Percentiles rank a stretch among this genome's conserved stretches.
phyloP scores from a whole-genome alignment of 2,113 vertebrate species.

The Phrynocephalus versicolor region DNA sequence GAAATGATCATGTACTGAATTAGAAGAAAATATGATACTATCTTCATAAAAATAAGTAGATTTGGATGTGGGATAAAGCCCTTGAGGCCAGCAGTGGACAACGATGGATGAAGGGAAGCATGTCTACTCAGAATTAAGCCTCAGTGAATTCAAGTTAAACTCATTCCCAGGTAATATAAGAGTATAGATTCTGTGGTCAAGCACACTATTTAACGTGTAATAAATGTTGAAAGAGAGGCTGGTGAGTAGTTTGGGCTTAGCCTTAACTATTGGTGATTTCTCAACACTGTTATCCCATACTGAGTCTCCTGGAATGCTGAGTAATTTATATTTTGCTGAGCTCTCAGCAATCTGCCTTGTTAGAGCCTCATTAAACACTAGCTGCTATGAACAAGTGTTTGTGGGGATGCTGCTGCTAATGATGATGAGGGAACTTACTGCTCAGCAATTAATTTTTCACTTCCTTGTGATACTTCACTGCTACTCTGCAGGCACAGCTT shows the following conservation, averaged over 20 bases:
- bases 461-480: slow-evolving; percentile 34
- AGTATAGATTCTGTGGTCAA: background rate
- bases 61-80: background rate
- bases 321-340: slow-evolving; percentile 34
- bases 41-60: background rate
- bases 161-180: background rate
- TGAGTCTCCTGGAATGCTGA: slow-evolving; percentile 20
- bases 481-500: slow-evolving; percentile 24
- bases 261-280: background rate
- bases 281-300: background rate
- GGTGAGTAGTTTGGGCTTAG: background rate
- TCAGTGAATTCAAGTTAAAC: background rate
- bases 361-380: slow-evolving; percentile 41
- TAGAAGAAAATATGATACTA: background rate
- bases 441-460: slow-evolving; percentile 37
- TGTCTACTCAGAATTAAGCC: background rate
- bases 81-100: background rate
- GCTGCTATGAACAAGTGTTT: slow-evolving; percentile 32
- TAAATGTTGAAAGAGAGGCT: background rate
- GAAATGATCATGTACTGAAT: background rate
- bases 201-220: background rate
- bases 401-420: slow-evolving; percentile 32
- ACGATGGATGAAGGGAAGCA: background rate
- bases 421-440: slow-evolving; percentile 35
- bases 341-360: slow-evolving; percentile 38